phyloP scores from a whole-genome alignment of 2,797 vertebrate genomes.

The Acipenser transmontanus region DNA sequence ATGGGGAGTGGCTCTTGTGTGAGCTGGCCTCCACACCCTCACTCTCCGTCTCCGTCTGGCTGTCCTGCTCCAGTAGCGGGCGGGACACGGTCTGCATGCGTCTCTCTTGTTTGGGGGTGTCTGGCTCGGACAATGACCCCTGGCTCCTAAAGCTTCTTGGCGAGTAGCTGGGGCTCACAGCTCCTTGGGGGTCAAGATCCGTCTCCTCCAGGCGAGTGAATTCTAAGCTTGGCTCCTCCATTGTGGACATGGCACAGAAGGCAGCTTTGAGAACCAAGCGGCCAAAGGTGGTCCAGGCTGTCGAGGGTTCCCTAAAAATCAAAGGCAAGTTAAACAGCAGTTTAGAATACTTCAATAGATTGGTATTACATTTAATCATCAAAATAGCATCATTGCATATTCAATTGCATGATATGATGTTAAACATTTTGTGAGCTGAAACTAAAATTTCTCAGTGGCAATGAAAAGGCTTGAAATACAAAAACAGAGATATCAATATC shows the following conservation, averaged over 20 bases:
- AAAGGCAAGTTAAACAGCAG: neutral
- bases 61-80: constrained; percentile 55
- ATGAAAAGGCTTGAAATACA: neutral
- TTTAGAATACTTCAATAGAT: too few relatives aligned
- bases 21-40: constrained; percentile 6
- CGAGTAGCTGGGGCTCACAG: constrained; percentile 36
- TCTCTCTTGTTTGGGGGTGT: neutral
- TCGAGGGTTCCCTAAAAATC: neutral
- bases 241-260: constrained; percentile 32
- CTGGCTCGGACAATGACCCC: constrained; percentile 9
- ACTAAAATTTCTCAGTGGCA: neutral
- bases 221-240: constrained; percentile 12
- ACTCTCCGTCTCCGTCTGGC: constrained; percentile 28
- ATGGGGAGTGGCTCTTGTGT: constrained; percentile 22
- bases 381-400: neutral
- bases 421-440: constrained; percentile 7
- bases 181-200: constrained; percentile 11
- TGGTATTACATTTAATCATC: neutral
- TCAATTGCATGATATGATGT: too few relatives aligned
- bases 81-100: constrained; percentile 37
- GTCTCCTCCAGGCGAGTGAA: constrained; percentile 46
- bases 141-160: too few relatives aligned
- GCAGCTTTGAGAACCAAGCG: constrained; percentile 26
- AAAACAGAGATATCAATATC: neutral
- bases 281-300: neutral